Base-by-base conservation (phyloP, 2,797 vertebrate species). In the Acipenser oxyrinchus region DNA sequence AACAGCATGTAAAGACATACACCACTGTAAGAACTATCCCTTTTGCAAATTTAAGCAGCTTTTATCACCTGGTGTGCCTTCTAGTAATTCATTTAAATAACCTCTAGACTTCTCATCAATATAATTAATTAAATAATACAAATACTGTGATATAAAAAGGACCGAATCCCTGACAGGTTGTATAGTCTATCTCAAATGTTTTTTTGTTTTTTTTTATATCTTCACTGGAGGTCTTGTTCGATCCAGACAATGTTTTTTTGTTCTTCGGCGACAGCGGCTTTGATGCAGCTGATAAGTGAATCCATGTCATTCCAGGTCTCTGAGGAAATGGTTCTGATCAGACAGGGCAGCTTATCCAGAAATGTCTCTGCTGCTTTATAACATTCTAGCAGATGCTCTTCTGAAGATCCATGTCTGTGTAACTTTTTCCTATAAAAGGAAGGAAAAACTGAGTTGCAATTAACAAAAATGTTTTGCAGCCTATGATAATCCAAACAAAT, bases 161-260 rank as follows among this genome's bases (percentile, higher is more conserved):
- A 37, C 37, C 3, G 5, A 37, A 18, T 18, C 18, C 18, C 18
- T 18, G 18, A 18, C 18, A 18, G 18, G 37, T 37, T 37, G 37
- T 37, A 37, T 5, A 37, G 4, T 37, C 37, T 37, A 37, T 37
- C 37, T 37, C 37, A 37, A 37, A 18, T 18, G 18, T 18, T 18
- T 18, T 18, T 18, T 18, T 18, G 18, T 18, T 37, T 37, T 37
- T 4, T 37, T 37, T 37, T 37, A 37, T 37, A 37, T 37, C 37
- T 37, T 79, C 77, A 90, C 72, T 70, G 80, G 52, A 85, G 74
- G 63, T 89, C 83, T 2, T 86, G 86, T 74, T 93, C 93, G 6
- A 90, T 82, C 94, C 94, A 95, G 3, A 95, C 92, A 0, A 91
- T 85, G 76, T 90, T 93, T 81, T 78, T 90, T 82, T 95, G 93